phyloP scores from a whole-genome alignment of 2,888 invertebrate genomes.

The Drosophila dives region DNA sequence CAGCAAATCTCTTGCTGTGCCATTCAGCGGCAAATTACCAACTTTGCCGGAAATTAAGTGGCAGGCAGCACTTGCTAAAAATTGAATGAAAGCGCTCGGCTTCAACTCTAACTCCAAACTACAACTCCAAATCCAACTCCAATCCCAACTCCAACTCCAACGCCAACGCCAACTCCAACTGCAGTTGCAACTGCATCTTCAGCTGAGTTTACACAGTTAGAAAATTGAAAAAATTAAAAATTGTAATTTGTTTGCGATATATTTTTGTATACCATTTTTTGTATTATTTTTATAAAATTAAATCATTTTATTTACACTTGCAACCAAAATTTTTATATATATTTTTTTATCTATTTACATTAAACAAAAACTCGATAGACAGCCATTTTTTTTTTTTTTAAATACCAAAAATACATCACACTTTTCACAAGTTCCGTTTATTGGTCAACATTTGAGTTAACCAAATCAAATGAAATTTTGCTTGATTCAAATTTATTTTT shows the following conservation, averaged over 20 bases:
- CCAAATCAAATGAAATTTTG: neutral
- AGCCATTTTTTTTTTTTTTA: too few species aligned
- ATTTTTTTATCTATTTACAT: too few species aligned
- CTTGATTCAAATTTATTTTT: neutral
- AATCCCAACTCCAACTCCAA: constrained; percentile 15
- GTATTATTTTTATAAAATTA: too few species aligned
- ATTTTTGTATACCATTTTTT: neutral
- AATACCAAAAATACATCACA: too few species aligned
- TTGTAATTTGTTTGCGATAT: neutral
- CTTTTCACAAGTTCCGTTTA: neutral
- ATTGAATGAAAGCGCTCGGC: constrained; percentile 54
- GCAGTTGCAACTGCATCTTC: neutral
- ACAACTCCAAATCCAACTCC: constrained; percentile 17
- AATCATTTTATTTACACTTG: too few species aligned
- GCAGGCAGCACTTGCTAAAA: constrained; percentile 60
- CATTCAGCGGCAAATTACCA: constrained; percentile 66
- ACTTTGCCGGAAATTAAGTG: constrained; percentile 75
- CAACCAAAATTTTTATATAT: too few species aligned
- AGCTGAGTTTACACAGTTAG: constrained; percentile 3
- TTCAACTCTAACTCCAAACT: constrained; percentile 22
- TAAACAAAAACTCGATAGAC: too few species aligned
- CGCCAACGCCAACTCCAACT: constrained; percentile 15
- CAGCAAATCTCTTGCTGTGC: constrained; percentile 19
- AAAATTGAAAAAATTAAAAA: neutral
- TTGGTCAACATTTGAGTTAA: too few species aligned